These are phyloP conservation scores for Megathymus violae DNA, from an alignment of 1,140 invertebrate species.

Conservation along the genomic window DNA sequence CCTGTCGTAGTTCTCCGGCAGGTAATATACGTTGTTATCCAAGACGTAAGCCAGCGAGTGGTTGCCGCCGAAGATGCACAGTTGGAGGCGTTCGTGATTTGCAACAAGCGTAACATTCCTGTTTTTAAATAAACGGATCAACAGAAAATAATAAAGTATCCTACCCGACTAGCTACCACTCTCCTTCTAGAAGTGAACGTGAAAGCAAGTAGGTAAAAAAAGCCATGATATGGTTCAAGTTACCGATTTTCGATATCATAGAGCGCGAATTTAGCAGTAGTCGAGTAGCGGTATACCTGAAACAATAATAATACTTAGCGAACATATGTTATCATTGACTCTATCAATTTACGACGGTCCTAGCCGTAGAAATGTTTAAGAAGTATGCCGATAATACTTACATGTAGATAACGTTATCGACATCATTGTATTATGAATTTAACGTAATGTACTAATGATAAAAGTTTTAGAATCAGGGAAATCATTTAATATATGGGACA, in stretches of 20 bases:
- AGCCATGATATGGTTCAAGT: too few relatives aligned
- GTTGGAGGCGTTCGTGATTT: conserved; percentile 79
- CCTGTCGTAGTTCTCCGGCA: conserved; percentile 64
- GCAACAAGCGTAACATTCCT: conserved; percentile 78
- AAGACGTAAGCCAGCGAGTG: conserved; percentile 89
- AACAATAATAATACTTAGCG: conserved; percentile 58
- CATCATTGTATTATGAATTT: conserved; percentile 14
- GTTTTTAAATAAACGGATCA: too few relatives aligned
- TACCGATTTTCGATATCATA: conserved; percentile 83
- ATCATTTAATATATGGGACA: not conserved
- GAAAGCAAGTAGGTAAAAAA: too few relatives aligned
- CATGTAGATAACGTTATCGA: conserved; percentile 9
- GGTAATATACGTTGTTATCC: conserved; percentile 92
- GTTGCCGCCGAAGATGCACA: conserved; percentile 85
- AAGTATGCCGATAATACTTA: not conserved
- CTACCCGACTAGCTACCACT: too few relatives aligned
- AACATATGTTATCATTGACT: not conserved
- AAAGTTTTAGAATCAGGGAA: not conserved
- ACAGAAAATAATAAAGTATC: too few relatives aligned
- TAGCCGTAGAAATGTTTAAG: too few relatives aligned
- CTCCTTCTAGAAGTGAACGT: too few relatives aligned
- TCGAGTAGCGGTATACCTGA: conserved; percentile 87
- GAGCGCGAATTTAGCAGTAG: conserved; percentile 84
- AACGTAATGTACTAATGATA: conserved; percentile 2
- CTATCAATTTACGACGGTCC: conserved; percentile 13